A percentile compares a stretch with the other conserved stretches of the same genome.
These are phyloP conservation scores for Pollachius pollachius DNA, from an alignment of 2,113 vertebrate species.

Conservation along the genomic window DNA sequence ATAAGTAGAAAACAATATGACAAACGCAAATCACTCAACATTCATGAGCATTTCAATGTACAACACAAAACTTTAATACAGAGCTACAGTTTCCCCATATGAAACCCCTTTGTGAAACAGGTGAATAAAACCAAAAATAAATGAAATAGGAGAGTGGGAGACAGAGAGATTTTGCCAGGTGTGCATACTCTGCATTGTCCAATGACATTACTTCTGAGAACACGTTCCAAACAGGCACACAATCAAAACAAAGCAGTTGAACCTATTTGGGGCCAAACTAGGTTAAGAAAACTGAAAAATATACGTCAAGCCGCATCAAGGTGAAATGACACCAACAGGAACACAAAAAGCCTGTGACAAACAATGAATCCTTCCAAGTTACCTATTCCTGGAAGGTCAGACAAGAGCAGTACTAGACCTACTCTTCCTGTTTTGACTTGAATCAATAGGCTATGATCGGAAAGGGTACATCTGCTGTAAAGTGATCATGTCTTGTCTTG, in stretches of 20 bases:
- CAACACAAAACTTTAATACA: slow-evolving; percentile 32
- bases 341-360: too few species aligned
- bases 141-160: background rate
- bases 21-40: slow-evolving; percentile 11
- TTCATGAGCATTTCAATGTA: slow-evolving; percentile 24
- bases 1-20: slow-evolving; percentile 5
- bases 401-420: too few species aligned
- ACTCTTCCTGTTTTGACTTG: too few species aligned
- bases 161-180: background rate
- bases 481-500: too few species aligned
- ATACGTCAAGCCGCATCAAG: too few species aligned
- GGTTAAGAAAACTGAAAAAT: too few species aligned
- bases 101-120: slow-evolving; percentile 18
- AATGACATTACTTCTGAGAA: slow-evolving; percentile 29
- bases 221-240: slow-evolving; percentile 31
- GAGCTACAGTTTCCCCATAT: background rate
- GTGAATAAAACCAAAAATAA: background rate
- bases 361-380: too few species aligned
- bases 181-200: too few species aligned
- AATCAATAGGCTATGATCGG: too few species aligned
- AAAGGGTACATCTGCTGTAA: too few species aligned
- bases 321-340: too few species aligned
- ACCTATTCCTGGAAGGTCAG: too few species aligned
- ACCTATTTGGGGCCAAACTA: slow-evolving; percentile 11
- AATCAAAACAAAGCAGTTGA: slow-evolving; percentile 16